A percentile compares a stretch with the other conserved stretches of the same genome.
Evolutionary conservation across 2,797 vertebrate genomes (phyloP).

Genomic region (Valencia hispanica): DNA sequence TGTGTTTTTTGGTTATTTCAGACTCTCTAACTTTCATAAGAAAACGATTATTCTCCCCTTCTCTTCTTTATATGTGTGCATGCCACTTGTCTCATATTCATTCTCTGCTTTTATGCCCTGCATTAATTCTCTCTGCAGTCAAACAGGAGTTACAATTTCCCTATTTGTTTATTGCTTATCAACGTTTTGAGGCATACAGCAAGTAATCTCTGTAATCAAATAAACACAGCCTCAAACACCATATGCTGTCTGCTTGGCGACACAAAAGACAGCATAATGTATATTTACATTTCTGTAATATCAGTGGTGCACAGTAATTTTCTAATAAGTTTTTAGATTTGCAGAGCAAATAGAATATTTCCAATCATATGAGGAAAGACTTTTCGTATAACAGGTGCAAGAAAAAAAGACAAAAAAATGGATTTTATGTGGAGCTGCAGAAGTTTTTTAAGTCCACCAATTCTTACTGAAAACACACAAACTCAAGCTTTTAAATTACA

Average conservation of each 20-base stretch:
- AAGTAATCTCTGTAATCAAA: background rate
- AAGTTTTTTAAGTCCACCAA: background rate
- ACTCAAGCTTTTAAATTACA: background rate
- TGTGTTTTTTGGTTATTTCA: constrained; percentile 34
- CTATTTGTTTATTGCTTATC: constrained; percentile 18
- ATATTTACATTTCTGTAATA: background rate
- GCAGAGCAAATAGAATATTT: background rate
- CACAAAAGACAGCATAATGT: background rate
- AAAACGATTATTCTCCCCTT: background rate
- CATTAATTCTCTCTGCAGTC: constrained; percentile 26
- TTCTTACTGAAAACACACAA: background rate
- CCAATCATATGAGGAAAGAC: background rate
- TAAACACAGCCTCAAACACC: background rate
- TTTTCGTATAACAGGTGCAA: no score
- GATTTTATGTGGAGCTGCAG: no score
- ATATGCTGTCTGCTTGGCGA: background rate
- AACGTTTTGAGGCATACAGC: background rate
- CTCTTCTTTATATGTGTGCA: constrained; percentile 25
- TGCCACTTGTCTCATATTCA: constrained; percentile 24
- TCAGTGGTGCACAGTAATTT: background rate
- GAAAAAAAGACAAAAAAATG: background rate
- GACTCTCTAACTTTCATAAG: constrained; percentile 16
- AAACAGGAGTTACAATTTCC: constrained; percentile 9
- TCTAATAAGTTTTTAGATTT: no score
- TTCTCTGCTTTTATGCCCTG: constrained; percentile 13